phyloP scores from a whole-genome alignment of 2,113 vertebrate species.

The Deroptyus accipitrinus region DNA sequence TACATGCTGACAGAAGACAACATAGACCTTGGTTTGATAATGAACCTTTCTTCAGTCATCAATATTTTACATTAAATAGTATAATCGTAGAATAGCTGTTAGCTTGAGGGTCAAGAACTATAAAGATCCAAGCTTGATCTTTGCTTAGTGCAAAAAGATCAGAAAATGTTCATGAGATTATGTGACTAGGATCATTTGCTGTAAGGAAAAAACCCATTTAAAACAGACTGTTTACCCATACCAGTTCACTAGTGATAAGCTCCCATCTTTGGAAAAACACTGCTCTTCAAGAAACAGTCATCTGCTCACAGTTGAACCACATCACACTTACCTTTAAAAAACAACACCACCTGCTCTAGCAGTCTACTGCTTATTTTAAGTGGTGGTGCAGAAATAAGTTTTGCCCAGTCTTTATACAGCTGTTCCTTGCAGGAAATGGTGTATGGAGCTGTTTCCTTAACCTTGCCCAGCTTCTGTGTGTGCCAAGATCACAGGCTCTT shows the following conservation, averaged over 20 bases:
- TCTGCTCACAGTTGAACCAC: neutral
- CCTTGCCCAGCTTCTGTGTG: accelerated
- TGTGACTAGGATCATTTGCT: accelerated
- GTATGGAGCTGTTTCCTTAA: neutral
- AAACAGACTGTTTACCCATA: neutral
- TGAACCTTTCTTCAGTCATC: constrained; percentile 27
- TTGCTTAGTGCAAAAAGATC: neutral
- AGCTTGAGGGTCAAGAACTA: neutral
- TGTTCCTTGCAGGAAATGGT: neutral
- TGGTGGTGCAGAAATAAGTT: neutral
- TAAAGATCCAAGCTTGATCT: neutral
- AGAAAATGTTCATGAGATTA: neutral
- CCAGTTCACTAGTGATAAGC: neutral
- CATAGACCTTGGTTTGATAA: constrained; percentile 40
- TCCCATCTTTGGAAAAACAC: neutral
- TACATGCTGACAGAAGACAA: constrained; percentile 37
- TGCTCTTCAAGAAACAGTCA: neutral
- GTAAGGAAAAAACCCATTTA: neutral
- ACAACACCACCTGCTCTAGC: neutral
- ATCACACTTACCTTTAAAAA: neutral
- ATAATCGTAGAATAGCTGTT: neutral
- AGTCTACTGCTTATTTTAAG: neutral
- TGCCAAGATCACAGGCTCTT: neutral
- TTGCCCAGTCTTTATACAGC: neutral
- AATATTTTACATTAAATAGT: neutral